Evolutionary conservation across 2,797 vertebrate species (phyloP), one percentile per base, ranked within the genome.

Genomic region (Sarcophilus harrisii): DNA sequence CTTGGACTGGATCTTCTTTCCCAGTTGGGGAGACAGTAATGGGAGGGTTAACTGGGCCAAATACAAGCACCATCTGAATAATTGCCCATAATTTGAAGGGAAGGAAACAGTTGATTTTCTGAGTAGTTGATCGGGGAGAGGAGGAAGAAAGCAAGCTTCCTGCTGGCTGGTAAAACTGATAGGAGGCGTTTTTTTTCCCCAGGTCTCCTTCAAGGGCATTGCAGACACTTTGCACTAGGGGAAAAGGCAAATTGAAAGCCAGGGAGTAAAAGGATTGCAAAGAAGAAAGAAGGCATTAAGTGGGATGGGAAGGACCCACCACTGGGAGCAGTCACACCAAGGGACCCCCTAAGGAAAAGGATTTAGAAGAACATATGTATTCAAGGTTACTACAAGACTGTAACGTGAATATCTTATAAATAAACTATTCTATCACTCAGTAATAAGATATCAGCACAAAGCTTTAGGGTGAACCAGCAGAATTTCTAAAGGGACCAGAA

Each of bases 181-280:
- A n/a, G 5, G 60, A 60, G 55, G 45, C 59, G n/a, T 16, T 94
- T 95, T 49, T 60, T 92, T 59, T 91, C 57, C 58, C 49, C 32
- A 93, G 32, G 30, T 92, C 52, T 95, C 57, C 92, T 95, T 96
- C 94, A 97, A 89, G n/a, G 92, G 73, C 96, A 59, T 91, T 90
- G 95, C 90, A 96, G 94, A 93, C 5, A 90, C 24, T 66, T 95
- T 55, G 13, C n/a, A 62, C n/a, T 32, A 16, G 91, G 32, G 58
- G 54, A 95, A 95, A 95, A 60, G 55, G 57, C 73, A 55, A 91
- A 21, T 9, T 92, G 55, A 92, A 90, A 94, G 52, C 57, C 32
- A 57, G 5, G 38, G 91, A 93, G 91, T 92, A 93, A 94, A 96
- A 94, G 27, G 92, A 94, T 1, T 93, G 32, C 30, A 90, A 81